These are phyloP conservation scores for Nematolebias whitei DNA, from an alignment of 2,113 vertebrate species.

Conservation along the genomic window DNA sequence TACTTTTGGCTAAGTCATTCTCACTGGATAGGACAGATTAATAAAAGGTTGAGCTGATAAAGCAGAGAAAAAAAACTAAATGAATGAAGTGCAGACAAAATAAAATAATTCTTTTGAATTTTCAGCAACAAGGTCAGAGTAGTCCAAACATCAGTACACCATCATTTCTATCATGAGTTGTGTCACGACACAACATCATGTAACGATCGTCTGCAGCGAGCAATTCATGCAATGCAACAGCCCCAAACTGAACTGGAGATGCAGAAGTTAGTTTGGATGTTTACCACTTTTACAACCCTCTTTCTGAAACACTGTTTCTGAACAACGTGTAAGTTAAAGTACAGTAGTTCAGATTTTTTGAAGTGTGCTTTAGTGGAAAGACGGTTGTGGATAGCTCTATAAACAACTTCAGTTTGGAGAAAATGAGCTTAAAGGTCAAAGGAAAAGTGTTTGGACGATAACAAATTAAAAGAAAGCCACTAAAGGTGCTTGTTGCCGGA, in stretches of 20 bases:
- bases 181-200: conserved; percentile 25
- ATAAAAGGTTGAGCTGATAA: background rate
- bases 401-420: too few relatives aligned
- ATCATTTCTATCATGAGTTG: conserved; percentile 28
- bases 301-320: too few relatives aligned
- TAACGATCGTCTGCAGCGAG: conserved; percentile 15
- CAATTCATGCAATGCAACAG: conserved; percentile 2
- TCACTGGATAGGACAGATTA: background rate
- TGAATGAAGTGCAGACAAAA: conserved; percentile 6
- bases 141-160: background rate
- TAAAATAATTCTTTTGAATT: conserved; percentile 3
- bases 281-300: background rate
- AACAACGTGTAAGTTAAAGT: too few relatives aligned
- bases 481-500: too few relatives aligned
- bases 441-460: too few relatives aligned
- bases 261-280: background rate
- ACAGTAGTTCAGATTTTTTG: too few relatives aligned
- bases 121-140: conserved; percentile 28
- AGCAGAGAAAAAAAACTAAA: background rate
- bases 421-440: too few relatives aligned
- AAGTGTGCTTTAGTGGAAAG: too few relatives aligned
- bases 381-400: too few relatives aligned
- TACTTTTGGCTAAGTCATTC: too few relatives aligned
- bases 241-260: background rate
- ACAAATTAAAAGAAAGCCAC: too few relatives aligned